A percentile compares a stretch with the other conserved stretches of the same genome.
phyloP scores from a whole-genome alignment of 2,888 invertebrate genomes.

The Crematogaster levior region DNA sequence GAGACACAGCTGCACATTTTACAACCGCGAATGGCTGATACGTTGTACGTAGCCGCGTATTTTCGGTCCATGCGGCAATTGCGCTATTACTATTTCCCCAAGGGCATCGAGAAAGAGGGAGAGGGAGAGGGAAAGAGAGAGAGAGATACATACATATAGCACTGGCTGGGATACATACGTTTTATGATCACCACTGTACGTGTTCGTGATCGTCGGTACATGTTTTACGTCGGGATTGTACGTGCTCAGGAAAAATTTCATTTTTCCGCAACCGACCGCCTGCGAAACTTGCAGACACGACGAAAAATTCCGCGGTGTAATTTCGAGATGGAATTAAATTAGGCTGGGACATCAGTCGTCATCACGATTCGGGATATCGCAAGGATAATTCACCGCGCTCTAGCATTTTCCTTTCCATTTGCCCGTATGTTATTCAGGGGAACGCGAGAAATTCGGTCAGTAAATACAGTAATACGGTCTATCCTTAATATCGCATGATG shows the following conservation, averaged over 20 bases:
- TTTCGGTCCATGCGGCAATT: slow-evolving; percentile 56
- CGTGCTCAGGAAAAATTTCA: slow-evolving; percentile 55
- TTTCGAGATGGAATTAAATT: slow-evolving; percentile 45
- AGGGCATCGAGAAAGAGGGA: slow-evolving; percentile 48
- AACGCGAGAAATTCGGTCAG: slow-evolving; percentile 40
- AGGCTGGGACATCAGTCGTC: slow-evolving; percentile 40
- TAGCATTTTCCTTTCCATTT: background rate
- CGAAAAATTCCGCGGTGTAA: slow-evolving; percentile 43
- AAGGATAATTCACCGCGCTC: slow-evolving; percentile 2
- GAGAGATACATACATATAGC: slow-evolving; percentile 21
- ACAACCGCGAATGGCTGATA: slow-evolving; percentile 55
- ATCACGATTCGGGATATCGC: slow-evolving; percentile 36
- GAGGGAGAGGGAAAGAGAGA: background rate
- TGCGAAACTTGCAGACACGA: slow-evolving; percentile 37
- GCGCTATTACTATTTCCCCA: slow-evolving; percentile 57
- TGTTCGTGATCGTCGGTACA: slow-evolving; percentile 61
- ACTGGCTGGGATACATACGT: slow-evolving; percentile 58
- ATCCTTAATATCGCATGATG: background rate
- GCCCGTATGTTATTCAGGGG: slow-evolving; percentile 28
- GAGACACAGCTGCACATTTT: slow-evolving; percentile 47
- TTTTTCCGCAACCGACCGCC: slow-evolving; percentile 39
- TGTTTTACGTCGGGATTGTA: slow-evolving; percentile 53
- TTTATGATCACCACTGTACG: slow-evolving; percentile 65
- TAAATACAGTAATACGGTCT: slow-evolving; percentile 29
- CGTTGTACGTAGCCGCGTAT: slow-evolving; percentile 44